A percentile compares a stretch with the other conserved stretches of the same genome.
Evolutionary conservation across 2,797 vertebrate genomes (phyloP).

Genomic region (Mus spretus): DNA sequence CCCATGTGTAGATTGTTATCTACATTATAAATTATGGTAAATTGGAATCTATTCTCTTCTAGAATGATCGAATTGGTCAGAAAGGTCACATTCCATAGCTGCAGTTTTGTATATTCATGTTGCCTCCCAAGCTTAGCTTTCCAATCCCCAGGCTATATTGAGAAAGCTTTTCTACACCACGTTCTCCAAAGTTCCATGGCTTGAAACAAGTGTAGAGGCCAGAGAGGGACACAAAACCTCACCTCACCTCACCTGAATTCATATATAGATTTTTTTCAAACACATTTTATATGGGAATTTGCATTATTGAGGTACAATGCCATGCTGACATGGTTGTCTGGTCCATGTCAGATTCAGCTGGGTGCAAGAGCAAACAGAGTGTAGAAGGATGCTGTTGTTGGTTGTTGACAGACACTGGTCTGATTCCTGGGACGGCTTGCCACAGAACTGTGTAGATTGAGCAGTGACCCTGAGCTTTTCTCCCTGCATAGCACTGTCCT

Average conservation of each 20-base stretch:
- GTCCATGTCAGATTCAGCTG: neutral
- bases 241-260: neutral
- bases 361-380: neutral
- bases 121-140: neutral
- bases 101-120: neutral
- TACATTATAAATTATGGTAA: neutral
- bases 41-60: neutral
- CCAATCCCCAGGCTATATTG: neutral
- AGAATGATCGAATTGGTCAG: neutral
- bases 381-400: neutral
- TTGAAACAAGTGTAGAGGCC: neutral
- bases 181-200: neutral
- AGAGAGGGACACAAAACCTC: neutral
- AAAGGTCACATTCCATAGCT: neutral
- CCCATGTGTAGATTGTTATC: neutral
- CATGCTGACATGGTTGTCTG: neutral
- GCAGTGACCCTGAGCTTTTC: neutral
- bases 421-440: too few relatives aligned
- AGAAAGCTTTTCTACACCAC: neutral
- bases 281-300: neutral
- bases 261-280: neutral
- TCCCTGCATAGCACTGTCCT: neutral
- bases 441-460: neutral
- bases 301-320: neutral
- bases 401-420: too few relatives aligned